These are phyloP conservation scores for Kryptopterus vitreolus DNA, from an alignment of 2,797 vertebrate genomes.

Conservation along the genomic window DNA sequence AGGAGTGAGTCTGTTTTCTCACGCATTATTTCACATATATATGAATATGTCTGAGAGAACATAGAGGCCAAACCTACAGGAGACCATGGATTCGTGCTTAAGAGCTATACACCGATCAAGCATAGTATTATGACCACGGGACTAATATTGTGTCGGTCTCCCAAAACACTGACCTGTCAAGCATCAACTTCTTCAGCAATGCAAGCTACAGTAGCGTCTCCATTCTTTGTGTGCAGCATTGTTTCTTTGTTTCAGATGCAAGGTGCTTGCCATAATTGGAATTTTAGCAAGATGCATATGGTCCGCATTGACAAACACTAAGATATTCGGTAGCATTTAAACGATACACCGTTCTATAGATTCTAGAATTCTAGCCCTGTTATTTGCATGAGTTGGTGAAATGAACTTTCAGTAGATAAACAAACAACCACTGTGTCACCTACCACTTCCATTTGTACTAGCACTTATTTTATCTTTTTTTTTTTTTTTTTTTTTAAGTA, in stretches of 20 bases:
- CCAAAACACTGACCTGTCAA: too few species aligned
- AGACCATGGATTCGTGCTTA: neutral
- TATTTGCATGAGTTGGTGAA: neutral
- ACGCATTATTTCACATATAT: neutral
- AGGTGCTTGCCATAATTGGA: neutral
- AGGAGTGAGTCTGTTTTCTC: conserved; percentile 79
- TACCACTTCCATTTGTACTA: too few species aligned
- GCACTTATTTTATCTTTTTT: too few species aligned
- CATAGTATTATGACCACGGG: too few species aligned
- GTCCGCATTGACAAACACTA: neutral
- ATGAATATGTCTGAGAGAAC: neutral
- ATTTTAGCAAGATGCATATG: neutral
- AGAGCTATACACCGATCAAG: neutral
- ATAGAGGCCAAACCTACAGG: neutral
- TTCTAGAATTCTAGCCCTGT: neutral
- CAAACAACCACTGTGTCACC: too few species aligned
- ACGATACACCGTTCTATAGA: neutral
- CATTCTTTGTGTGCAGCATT: neutral
- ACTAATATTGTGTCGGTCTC: too few species aligned
- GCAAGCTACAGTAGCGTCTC: too few species aligned
- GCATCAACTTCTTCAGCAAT: too few species aligned
- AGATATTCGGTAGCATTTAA: neutral
- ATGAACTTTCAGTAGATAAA: too few species aligned
- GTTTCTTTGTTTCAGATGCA: too few species aligned
- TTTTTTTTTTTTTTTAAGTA: too few species aligned